These are phyloP conservation scores for Tetraneura akinire DNA, from an alignment of 1,140 invertebrate genomes.

Conservation along the genomic window DNA sequence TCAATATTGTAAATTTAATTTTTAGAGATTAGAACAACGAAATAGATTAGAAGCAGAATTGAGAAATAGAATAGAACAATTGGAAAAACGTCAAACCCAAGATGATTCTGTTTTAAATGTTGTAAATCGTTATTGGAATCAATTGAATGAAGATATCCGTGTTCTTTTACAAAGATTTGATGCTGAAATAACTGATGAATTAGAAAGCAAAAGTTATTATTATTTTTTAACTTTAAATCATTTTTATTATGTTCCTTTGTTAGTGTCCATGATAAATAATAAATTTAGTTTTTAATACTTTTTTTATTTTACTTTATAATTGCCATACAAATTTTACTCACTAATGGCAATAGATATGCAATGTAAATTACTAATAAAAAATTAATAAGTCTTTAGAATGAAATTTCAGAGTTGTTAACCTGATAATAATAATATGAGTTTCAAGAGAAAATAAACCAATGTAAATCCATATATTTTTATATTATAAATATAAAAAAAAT, in stretches of 20 bases:
- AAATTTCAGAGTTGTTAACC: too few species aligned
- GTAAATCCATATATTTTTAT: background rate
- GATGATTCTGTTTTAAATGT: constrained; percentile 97
- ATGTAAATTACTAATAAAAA: too few species aligned
- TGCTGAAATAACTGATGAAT: constrained; percentile 95
- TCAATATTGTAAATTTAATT: constrained; percentile 14
- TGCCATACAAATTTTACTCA: too few species aligned
- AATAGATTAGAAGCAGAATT: constrained; percentile 87
- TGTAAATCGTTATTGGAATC: constrained; percentile 98
- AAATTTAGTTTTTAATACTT: too few species aligned
- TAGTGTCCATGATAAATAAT: too few species aligned
- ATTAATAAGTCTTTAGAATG: too few species aligned
- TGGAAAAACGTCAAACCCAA: constrained; percentile 95
- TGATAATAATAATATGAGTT: background rate
- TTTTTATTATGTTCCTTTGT: too few species aligned
- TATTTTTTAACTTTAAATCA: too few species aligned
- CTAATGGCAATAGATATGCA: too few species aligned
- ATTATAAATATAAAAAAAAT: constrained; percentile 12
- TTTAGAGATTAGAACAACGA: constrained; percentile 82
- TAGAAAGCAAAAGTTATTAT: constrained; percentile 87
- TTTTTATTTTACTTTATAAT: too few species aligned
- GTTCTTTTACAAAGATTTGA: constrained; percentile 93
- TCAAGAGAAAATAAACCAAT: too few species aligned
- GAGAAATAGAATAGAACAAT: constrained; percentile 88
- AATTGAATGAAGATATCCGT: constrained; percentile 94